Percentiles rank a stretch among this genome's conserved stretches.
Conservation (phyloP, 1,140 invertebrate species). For the Eumaeus atala region DNA sequence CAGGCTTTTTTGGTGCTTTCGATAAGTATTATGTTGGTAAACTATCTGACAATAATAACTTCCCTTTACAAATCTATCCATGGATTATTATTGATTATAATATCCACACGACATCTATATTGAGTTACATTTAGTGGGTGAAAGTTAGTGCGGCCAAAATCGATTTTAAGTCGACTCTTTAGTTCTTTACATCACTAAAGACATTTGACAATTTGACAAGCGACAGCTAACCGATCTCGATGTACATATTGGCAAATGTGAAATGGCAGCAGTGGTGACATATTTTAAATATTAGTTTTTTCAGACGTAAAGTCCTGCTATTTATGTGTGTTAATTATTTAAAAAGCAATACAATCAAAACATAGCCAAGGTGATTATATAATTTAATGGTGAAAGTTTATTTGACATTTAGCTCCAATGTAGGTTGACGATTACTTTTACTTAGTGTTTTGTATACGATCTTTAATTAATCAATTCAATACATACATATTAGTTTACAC, state of each 20-base stretch:
- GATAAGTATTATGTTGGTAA: too few species aligned
- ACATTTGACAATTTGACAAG: conserved; percentile 5
- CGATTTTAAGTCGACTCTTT: too few species aligned
- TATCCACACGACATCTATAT: too few species aligned
- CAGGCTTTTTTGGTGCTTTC: too few species aligned
- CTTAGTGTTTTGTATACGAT: conserved; percentile 26
- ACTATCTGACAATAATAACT: too few species aligned
- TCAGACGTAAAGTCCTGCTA: not conserved
- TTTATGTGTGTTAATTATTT: conserved; percentile 25
- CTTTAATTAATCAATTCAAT: conserved; percentile 15
- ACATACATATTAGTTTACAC: conserved; percentile 6
- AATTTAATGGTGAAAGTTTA: conserved; percentile 40
- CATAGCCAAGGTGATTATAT: conserved; percentile 33
- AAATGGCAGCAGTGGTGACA: conserved; percentile 30
- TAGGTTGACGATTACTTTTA: conserved; percentile 45
- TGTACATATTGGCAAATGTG: conserved; percentile 14
- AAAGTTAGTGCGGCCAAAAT: too few species aligned
- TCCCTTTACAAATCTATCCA: too few species aligned
- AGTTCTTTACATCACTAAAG: too few species aligned
- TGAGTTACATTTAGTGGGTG: too few species aligned
- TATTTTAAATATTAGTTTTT: conserved; percentile 35
- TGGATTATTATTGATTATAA: too few species aligned
- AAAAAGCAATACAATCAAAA: conserved; percentile 2
- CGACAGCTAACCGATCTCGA: conserved; percentile 26
- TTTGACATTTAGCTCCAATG: conserved; percentile 33